These are phyloP conservation scores for Actinia equina DNA, from an alignment of 64 coral and sea anemone genomes.

Conservation along the genomic window DNA sequence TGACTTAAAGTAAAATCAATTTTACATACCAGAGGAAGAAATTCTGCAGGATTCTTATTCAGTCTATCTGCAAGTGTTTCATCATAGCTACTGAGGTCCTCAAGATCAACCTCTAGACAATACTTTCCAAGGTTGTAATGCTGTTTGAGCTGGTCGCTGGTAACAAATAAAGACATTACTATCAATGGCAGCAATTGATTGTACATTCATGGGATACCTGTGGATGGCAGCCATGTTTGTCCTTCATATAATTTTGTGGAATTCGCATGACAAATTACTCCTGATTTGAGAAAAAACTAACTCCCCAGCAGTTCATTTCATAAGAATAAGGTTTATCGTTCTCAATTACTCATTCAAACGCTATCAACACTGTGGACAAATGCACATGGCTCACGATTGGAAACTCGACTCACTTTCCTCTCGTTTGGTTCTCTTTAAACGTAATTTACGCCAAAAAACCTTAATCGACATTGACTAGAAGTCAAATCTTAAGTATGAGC, in stretches of 20 bases:
- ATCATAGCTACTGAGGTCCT: conserved; percentile 90
- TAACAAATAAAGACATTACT: not conserved
- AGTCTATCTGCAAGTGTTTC: conserved; percentile 90
- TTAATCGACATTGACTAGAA: not conserved
- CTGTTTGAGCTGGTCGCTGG: conserved; percentile 87
- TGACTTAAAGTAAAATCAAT: not conserved
- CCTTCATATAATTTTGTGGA: not conserved
- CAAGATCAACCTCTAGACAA: conserved; percentile 80
- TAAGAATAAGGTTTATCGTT: not conserved
- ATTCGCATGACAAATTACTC: not conserved
- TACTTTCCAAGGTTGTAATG: conserved; percentile 91
- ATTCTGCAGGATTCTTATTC: conserved; percentile 78
- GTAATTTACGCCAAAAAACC: not conserved
- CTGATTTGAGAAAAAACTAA: not conserved
- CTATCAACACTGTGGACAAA: not conserved
- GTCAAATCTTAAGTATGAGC: not conserved
- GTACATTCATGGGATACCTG: not conserved
- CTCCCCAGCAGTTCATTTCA: not conserved
- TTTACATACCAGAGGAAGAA: conserved; percentile 78
- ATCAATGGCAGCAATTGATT: not conserved
- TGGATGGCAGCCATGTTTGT: not conserved
- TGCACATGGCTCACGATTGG: not conserved
- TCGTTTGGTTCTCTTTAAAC: not conserved
- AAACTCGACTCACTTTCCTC: not conserved
- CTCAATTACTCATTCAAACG: not conserved